phyloP scores from a whole-genome alignment of 1,140 invertebrate genomes.

The Bombus vancouverensis region DNA sequence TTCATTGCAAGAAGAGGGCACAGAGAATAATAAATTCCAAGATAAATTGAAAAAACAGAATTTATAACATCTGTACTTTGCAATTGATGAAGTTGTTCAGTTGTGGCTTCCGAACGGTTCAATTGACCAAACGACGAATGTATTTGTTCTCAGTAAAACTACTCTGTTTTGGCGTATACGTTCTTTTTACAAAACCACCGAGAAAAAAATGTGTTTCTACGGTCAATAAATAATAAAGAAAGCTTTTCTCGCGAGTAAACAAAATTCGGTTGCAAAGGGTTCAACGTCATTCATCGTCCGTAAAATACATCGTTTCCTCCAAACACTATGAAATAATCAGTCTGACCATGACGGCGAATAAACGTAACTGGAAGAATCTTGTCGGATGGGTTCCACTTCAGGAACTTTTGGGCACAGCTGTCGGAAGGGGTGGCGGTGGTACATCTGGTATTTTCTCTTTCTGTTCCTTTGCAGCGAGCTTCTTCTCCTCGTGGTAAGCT shows the following conservation, averaged over 20 bases:
- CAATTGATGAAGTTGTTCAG: background rate
- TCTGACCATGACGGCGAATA: background rate
- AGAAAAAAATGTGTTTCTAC: background rate
- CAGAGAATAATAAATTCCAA: background rate
- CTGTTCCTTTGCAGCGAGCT: background rate
- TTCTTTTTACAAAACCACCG: background rate
- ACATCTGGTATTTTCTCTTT: constrained; percentile 72
- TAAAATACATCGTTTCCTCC: background rate
- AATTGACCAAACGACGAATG: too few species aligned
- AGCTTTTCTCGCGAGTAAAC: background rate
- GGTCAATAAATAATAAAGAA: background rate
- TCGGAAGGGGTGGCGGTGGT: constrained; percentile 72
- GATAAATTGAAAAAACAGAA: background rate
- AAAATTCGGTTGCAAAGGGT: background rate
- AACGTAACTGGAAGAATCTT: background rate
- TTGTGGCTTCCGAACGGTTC: background rate
- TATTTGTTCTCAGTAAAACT: too few species aligned
- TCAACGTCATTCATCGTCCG: background rate
- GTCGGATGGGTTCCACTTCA: constrained; percentile 7
- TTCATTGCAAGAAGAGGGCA: background rate
- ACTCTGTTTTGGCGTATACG: background rate
- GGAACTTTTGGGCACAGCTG: constrained; percentile 51
- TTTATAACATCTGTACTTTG: background rate
- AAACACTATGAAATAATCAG: background rate
- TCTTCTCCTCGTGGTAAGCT: constrained; percentile 66